A percentile compares a stretch with the other conserved stretches of the same genome.
phyloP scores from a whole-genome alignment of 1,140 invertebrate genomes.

The Pachyrhynchus sulphureomaculatus region DNA sequence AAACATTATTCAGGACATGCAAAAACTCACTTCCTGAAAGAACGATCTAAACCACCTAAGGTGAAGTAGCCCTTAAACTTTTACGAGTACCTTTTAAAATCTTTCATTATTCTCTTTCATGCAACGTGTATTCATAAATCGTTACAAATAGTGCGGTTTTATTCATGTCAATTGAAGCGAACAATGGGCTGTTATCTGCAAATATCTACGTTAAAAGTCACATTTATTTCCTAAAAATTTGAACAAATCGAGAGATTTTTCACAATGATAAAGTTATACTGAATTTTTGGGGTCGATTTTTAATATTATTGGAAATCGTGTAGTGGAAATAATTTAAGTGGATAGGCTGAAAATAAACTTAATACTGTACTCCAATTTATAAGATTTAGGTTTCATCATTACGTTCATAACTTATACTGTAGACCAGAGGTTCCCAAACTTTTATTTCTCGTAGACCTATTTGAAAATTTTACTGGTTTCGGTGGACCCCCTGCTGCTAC shows the following conservation, averaged over 20 bases:
- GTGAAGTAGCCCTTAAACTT: constrained; percentile 10
- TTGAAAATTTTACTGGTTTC: too few species aligned
- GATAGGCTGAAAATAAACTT: too few species aligned
- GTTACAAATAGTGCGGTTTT: constrained; percentile 11
- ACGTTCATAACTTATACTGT: too few species aligned
- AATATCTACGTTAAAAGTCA: constrained; percentile 18
- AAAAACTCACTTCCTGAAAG: background rate
- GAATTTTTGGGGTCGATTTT: too few species aligned
- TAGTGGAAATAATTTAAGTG: too few species aligned
- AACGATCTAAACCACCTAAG: constrained; percentile 3
- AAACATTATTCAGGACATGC: background rate
- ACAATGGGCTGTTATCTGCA: constrained; percentile 13
- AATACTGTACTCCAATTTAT: too few species aligned
- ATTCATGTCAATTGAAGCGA: constrained; percentile 6
- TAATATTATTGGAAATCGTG: too few species aligned
- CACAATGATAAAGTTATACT: too few species aligned
- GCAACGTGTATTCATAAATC: constrained; percentile 7
- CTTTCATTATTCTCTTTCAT: constrained; percentile 4
- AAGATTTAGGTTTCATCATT: too few species aligned
- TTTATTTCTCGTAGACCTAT: too few species aligned
- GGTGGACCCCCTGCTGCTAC: too few species aligned
- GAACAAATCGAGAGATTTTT: background rate
- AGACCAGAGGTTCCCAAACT: too few species aligned
- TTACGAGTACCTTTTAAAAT: constrained; percentile 4
- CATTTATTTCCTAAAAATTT: constrained; percentile 6